phyloP scores from a whole-genome alignment of 2,113 vertebrate species.

The Pomatorhinus ruficollis region DNA sequence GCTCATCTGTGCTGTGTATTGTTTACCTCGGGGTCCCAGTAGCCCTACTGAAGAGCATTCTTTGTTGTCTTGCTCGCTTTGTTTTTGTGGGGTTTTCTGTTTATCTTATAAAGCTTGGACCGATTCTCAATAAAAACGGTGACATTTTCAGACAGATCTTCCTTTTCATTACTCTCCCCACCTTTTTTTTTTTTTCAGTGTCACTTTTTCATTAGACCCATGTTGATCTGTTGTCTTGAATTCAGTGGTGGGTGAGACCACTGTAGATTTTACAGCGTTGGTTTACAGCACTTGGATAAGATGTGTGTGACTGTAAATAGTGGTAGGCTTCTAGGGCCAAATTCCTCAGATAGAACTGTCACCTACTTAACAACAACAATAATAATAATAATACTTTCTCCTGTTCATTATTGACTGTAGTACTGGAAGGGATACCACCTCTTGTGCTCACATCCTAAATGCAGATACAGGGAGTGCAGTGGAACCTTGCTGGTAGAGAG shows the following conservation, averaged over 20 bases:
- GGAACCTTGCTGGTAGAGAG: not conserved
- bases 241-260: not conserved
- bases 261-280: not conserved
- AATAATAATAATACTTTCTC: not conserved
- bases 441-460: not conserved
- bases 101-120: not conserved
- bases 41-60: not conserved
- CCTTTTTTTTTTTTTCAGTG: not conserved
- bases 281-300: not conserved
- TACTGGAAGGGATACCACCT: not conserved
- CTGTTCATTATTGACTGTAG: not conserved
- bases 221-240: not conserved
- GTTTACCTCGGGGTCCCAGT: not conserved
- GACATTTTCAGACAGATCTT: not conserved
- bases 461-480: not conserved
- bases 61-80: slow-evolving; percentile 18
- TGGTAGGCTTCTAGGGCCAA: not conserved
- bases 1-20: not conserved
- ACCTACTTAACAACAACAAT: not conserved
- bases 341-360: not conserved
- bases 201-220: not conserved
- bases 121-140: not conserved
- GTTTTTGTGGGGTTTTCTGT: not conserved
- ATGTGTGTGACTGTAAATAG: not conserved
- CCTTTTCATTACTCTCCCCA: not conserved